phyloP scores from a whole-genome alignment of 2,113 vertebrate genomes.

The Caranx ignobilis region DNA sequence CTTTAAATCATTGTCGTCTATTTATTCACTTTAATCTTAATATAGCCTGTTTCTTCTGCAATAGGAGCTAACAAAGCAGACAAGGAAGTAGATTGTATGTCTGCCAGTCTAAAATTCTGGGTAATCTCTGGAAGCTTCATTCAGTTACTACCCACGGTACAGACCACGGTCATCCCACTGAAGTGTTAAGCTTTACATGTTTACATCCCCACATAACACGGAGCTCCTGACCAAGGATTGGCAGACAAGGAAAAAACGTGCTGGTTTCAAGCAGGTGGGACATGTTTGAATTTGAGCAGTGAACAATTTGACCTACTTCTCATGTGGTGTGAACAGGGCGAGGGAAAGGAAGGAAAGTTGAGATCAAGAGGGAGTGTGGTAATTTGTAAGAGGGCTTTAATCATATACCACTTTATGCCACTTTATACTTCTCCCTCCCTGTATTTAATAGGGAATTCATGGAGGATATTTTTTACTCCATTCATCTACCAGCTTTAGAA shows the following conservation, averaged over 20 bases:
- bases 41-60: neutral
- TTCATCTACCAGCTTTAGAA: no score
- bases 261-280: conserved; percentile 38
- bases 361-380: neutral
- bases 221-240: neutral
- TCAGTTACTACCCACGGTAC: neutral
- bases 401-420: neutral
- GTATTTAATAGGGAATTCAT: no score
- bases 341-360: neutral
- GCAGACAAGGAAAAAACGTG: neutral
- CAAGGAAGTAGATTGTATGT: neutral
- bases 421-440: neutral
- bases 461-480: no score
- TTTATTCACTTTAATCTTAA: neutral
- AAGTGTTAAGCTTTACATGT: conserved; percentile 13
- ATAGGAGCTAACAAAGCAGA: conserved; percentile 1
- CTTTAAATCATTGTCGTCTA: neutral
- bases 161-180: neutral
- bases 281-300: conserved; percentile 33
- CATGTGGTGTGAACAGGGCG: neutral
- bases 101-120: neutral
- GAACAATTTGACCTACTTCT: conserved; percentile 33
- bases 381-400: neutral
- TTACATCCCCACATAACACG: neutral
- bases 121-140: neutral